A percentile compares a stretch with the other conserved stretches of the same genome.
phyloP scores from a whole-genome alignment of 1,140 invertebrate species.

The Drosophila sulfurigaster region DNA sequence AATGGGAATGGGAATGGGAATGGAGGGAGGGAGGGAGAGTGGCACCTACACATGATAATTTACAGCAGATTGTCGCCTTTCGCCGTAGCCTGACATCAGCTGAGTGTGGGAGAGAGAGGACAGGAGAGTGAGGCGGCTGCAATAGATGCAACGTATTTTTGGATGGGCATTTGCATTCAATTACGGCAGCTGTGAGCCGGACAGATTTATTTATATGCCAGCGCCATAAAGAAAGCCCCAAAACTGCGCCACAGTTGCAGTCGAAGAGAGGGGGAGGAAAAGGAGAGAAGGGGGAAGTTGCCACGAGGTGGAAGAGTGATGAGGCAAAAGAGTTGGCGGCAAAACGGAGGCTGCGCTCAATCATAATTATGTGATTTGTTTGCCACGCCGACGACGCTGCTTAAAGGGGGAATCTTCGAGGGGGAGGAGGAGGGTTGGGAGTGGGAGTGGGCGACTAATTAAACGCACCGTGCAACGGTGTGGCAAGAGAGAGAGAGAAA shows the following conservation, averaged over 20 bases:
- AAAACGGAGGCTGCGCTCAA: conserved; percentile 67
- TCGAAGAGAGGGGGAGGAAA: not conserved
- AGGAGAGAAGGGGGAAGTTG: no score
- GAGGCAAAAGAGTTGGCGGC: conserved; percentile 50
- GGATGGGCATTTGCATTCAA: conserved; percentile 82
- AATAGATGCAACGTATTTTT: conserved; percentile 71
- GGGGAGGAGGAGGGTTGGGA: not conserved
- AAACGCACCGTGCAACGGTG: conserved; percentile 45
- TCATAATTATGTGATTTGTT: conserved; percentile 83
- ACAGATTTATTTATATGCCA: conserved; percentile 82
- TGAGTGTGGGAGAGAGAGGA: not conserved
- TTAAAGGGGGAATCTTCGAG: not conserved
- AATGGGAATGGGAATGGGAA: conserved; percentile 10
- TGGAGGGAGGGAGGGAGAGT: not conserved
- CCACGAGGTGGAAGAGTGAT: conserved; percentile 19
- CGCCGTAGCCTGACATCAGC: not conserved
- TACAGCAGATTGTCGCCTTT: conserved; percentile 81
- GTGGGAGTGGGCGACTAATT: conserved; percentile 64
- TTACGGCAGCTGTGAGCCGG: conserved; percentile 76
- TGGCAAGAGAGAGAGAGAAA: not conserved
- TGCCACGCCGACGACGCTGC: conserved; percentile 57
- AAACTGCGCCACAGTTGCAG: conserved; percentile 60
- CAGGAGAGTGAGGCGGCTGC: conserved; percentile 5
- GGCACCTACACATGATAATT: conserved; percentile 81
- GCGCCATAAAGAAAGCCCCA: conserved; percentile 78